Conservation (phyloP, 2,113 vertebrate species). For the Oriolus oriolus region DNA sequence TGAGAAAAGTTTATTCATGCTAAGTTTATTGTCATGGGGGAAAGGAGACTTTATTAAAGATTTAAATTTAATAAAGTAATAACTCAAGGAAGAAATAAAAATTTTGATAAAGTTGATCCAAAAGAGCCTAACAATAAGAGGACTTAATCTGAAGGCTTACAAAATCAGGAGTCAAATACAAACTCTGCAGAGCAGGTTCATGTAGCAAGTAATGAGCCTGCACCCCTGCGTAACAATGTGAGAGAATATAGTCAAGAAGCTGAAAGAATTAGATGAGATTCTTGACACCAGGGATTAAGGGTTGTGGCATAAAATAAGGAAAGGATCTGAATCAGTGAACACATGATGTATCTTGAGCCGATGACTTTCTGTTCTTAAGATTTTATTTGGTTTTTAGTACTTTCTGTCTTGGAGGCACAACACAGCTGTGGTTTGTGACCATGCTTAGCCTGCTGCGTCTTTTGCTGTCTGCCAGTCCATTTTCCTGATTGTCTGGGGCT, state of each 20-base stretch:
- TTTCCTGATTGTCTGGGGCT: not conserved
- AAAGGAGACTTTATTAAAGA: slow-evolving; percentile 67
- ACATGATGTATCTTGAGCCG: not conserved
- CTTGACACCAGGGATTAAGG: slow-evolving; percentile 46
- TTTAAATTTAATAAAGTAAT: slow-evolving; percentile 76
- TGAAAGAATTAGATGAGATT: slow-evolving; percentile 48
- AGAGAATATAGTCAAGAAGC: not conserved
- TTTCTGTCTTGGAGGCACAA: not conserved
- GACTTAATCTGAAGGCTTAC: slow-evolving; percentile 48
- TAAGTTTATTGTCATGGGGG: slow-evolving; percentile 56
- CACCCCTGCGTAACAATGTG: not conserved
- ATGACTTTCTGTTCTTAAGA: not conserved
- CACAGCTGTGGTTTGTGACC: not conserved
- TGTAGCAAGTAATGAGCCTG: slow-evolving; percentile 2
- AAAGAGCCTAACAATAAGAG: slow-evolving; percentile 35
- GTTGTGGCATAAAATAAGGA: slow-evolving; percentile 22
- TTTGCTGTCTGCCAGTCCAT: not conserved
- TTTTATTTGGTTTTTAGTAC: not conserved
- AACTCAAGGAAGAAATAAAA: slow-evolving; percentile 68
- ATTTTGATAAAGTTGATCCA: slow-evolving; percentile 62
- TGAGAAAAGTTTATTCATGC: slow-evolving; percentile 41
- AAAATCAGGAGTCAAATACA: slow-evolving; percentile 4
- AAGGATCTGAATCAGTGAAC: not conserved
- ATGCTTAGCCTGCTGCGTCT: not conserved
- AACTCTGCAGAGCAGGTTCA: not conserved